Evolutionary conservation across 2,113 vertebrate genomes (phyloP).

Genomic region (Ancistrus triradiatus): DNA sequence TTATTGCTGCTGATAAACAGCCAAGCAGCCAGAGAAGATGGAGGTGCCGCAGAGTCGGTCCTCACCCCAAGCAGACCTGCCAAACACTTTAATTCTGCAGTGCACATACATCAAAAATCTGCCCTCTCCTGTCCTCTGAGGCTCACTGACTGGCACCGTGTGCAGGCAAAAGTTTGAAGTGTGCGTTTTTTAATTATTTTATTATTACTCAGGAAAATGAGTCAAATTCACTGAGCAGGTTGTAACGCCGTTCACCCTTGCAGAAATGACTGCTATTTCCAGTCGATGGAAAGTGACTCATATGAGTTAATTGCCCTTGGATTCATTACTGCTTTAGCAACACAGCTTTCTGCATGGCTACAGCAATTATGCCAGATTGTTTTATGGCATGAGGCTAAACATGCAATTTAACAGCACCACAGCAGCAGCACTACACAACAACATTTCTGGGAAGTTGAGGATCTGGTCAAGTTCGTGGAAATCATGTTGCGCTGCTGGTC

Average conservation of each 20-base stretch:
- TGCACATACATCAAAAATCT: slow-evolving; percentile 19
- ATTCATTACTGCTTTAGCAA: slow-evolving; percentile 35
- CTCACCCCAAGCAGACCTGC: slow-evolving; percentile 22
- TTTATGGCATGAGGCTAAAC: slow-evolving; percentile 29
- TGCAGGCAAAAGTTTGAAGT: neutral
- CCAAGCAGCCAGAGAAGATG: slow-evolving; percentile 40
- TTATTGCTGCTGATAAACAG: slow-evolving; percentile 41
- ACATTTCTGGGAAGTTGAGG: slow-evolving; percentile 36
- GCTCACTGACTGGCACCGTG: slow-evolving; percentile 1
- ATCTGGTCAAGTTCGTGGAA: slow-evolving; percentile 17
- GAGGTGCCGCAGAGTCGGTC: slow-evolving; percentile 17
- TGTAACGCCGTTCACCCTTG: neutral
- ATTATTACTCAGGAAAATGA: neutral
- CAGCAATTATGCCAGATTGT: slow-evolving; percentile 34
- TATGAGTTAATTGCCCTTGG: slow-evolving; percentile 27
- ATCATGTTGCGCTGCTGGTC: neutral
- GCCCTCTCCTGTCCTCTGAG: slow-evolving; percentile 21
- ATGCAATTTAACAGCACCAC: slow-evolving; percentile 10
- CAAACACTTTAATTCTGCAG: slow-evolving; percentile 22
- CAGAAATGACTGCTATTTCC: slow-evolving; percentile 3
- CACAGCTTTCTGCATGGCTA: slow-evolving; percentile 23
- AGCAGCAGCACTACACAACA: slow-evolving; percentile 16
- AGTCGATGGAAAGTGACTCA: slow-evolving; percentile 19
- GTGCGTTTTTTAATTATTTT: neutral
- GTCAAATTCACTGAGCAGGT: neutral